Conservation (phyloP, 2,113 vertebrate species). For the Siphamia tubifer region DNA sequence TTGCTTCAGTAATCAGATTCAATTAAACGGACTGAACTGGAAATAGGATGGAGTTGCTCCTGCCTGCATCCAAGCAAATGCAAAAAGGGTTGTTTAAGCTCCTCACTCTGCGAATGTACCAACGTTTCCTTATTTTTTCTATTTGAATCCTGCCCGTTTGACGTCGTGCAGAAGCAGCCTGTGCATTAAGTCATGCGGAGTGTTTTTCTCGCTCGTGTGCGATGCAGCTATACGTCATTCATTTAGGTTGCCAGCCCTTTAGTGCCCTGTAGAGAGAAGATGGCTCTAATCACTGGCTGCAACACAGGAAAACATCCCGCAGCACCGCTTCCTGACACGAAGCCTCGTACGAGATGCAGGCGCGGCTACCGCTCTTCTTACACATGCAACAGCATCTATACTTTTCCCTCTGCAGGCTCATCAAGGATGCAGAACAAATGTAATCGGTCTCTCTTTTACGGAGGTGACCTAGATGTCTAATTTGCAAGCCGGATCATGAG, state of each 20-base stretch:
- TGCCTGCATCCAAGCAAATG: background rate
- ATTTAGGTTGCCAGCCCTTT: constrained; percentile 51
- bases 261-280: constrained; percentile 61
- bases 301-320: constrained; percentile 68
- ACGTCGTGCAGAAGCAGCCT: constrained; percentile 3
- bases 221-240: constrained; percentile 73
- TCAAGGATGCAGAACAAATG: constrained; percentile 1
- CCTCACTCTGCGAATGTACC: background rate
- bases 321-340: constrained; percentile 56
- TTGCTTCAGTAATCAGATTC: background rate
- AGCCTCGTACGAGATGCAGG: constrained; percentile 37
- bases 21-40: background rate
- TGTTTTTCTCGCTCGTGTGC: constrained; percentile 21
- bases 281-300: constrained; percentile 68
- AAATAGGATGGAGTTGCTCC: background rate
- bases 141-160: background rate
- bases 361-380: constrained; percentile 1
- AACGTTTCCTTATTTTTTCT: background rate
- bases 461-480: constrained; percentile 58
- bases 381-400: constrained; percentile 6
- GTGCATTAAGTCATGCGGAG: constrained; percentile 23
- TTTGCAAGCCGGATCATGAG: constrained; percentile 25
- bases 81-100: background rate
- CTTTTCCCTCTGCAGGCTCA: background rate
- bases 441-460: background rate